phyloP scores from a whole-genome alignment of 1,140 invertebrate genomes.

The Trichomalopsis sarcophagae region DNA sequence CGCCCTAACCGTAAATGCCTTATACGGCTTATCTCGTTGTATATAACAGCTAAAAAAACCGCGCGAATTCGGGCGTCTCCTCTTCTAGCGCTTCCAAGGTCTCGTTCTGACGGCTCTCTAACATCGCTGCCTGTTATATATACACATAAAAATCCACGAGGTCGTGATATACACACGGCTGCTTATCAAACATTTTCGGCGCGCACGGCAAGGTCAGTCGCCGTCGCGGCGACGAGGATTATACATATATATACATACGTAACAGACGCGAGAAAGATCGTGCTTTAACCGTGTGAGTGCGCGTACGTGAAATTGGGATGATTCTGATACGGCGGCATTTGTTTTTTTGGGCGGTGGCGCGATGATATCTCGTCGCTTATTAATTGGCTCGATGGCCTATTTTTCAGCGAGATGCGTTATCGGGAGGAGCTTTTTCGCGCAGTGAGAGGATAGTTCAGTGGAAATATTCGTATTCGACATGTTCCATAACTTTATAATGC shows the following conservation, averaged over 20 bases:
- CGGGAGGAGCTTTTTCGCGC: no score
- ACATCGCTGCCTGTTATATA: neutral
- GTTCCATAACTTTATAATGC: no score
- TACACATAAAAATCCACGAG: slow-evolving; percentile 1
- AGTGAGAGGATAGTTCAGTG: no score
- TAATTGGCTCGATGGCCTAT: slow-evolving; percentile 33
- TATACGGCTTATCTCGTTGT: neutral
- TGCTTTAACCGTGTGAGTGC: neutral
- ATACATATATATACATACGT: no score
- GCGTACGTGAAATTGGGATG: neutral
- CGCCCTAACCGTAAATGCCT: neutral
- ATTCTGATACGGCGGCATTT: no score
- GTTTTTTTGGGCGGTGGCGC: no score
- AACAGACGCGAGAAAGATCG: slow-evolving; percentile 16
- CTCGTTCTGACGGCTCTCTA: neutral
- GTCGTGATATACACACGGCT: neutral
- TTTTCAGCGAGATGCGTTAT: neutral
- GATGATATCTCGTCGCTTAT: slow-evolving; percentile 17
- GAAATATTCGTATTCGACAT: no score
- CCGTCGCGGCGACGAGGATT: neutral
- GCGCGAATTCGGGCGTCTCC: neutral
- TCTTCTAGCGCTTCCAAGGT: slow-evolving; percentile 30
- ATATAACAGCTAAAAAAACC: neutral
- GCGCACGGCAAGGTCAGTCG: slow-evolving; percentile 21
- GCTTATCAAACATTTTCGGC: slow-evolving; percentile 40